A percentile compares a stretch with the other conserved stretches of the same genome.
These are phyloP conservation scores for Notolabrus celidotus DNA, from an alignment of 2,797 vertebrate species.

Conservation along the genomic window DNA sequence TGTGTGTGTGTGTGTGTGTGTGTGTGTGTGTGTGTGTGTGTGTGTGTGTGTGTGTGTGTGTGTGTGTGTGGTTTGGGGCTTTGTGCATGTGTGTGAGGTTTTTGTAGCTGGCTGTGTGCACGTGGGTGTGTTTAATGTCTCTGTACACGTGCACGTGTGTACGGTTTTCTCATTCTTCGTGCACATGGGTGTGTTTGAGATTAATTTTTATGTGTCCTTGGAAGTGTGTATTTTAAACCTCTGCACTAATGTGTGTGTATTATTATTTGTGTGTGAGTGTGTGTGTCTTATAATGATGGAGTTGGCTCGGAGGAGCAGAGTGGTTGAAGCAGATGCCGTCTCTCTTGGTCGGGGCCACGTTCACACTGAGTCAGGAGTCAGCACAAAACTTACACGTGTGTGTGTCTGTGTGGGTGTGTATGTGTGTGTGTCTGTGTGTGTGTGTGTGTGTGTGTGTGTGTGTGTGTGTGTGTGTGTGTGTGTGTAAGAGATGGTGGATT, in stretches of 20 bases:
- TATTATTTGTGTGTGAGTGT: not conserved
- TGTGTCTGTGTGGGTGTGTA: slow-evolving; percentile 21
- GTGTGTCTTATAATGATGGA: slow-evolving; percentile 21
- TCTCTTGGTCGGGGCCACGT: slow-evolving; percentile 42
- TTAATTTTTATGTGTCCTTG: slow-evolving; percentile 34
- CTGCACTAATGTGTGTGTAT: not conserved
- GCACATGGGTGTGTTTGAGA: not conserved
- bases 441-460: slow-evolving; percentile 11
- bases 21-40: slow-evolving; percentile 25
- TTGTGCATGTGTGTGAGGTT: slow-evolving; percentile 16
- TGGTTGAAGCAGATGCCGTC: slow-evolving; percentile 67
- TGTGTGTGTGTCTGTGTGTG: too few species aligned
- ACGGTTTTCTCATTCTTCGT: not conserved
- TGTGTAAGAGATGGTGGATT: slow-evolving; percentile 24
- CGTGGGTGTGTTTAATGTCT: slow-evolving; percentile 1
- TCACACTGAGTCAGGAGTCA: slow-evolving; percentile 58
- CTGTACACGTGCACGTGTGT: not conserved
- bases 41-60: slow-evolving; percentile 8
- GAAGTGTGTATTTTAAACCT: slow-evolving; percentile 28
- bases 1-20: not conserved
- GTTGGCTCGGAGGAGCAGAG: slow-evolving; percentile 37
- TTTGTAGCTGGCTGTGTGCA: not conserved
- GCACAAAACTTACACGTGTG: slow-evolving; percentile 42
- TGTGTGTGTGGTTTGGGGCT: slow-evolving; percentile 6
- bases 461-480: slow-evolving; percentile 42